Evolutionary conservation across 2,888 invertebrate species (phyloP).

Genomic region (Oscheius sp.): DNA sequence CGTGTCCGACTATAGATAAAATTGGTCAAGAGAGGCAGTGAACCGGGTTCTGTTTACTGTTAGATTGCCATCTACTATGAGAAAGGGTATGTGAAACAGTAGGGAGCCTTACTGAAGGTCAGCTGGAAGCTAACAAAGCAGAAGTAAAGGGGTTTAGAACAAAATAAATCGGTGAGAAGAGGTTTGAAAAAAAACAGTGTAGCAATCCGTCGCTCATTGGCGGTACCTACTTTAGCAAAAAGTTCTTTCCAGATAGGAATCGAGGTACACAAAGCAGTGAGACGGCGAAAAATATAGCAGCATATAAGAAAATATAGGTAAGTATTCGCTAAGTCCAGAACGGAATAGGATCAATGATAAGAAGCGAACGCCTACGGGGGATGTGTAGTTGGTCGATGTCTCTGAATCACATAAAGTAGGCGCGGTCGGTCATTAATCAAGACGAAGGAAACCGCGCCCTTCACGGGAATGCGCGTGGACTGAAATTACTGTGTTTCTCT

Average conservation of each 20-base stretch:
- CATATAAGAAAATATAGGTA: background rate
- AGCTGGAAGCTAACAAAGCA: background rate
- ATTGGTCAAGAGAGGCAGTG: no score
- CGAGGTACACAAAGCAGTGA: no score
- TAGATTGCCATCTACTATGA: no score
- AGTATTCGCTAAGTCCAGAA: background rate
- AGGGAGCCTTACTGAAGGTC: background rate
- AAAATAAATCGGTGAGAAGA: background rate
- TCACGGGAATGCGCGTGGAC: conserved; percentile 25
- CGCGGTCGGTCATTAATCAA: conserved; percentile 32
- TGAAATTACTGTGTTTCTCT: background rate
- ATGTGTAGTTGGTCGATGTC: background rate
- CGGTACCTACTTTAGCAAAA: background rate
- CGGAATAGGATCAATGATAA: background rate
- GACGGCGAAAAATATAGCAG: no score
- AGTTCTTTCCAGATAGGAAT: no score
- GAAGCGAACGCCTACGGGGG: background rate
- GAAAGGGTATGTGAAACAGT: background rate
- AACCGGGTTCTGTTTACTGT: no score
- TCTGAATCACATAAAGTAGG: conserved; percentile 22
- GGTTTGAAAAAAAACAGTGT: background rate
- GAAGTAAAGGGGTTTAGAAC: background rate
- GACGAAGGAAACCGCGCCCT: conserved; percentile 27
- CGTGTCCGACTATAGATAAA: no score
- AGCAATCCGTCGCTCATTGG: background rate